Base-by-base conservation (phyloP, 2,797 vertebrate genomes). In the Tauraco hartlaubi region DNA sequence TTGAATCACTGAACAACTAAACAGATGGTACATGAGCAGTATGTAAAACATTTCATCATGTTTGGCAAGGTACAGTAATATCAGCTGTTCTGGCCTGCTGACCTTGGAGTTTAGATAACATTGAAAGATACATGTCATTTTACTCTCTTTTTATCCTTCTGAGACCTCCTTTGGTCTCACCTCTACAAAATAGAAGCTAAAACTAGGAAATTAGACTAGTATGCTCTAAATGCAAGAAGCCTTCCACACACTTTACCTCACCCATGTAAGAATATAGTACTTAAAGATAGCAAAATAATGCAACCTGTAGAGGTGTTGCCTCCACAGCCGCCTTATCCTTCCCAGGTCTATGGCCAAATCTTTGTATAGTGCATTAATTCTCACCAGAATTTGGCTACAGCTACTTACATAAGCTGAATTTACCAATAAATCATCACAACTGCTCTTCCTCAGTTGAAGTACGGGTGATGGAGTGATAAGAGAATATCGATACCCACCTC, bases 31-130 rank as follows among this genome's bases (percentile, higher is more conserved):
- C n/a, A 66, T 49, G 46, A 82, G 6, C 41, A 94, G 85, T 73
- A 78, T 43, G 69, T 69, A 95, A 91, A 96, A 86, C 31, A 92
- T 79, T 92, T 96, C 72, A 93, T 88, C 51, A 85, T 52, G 46
- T 63, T 22, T 15, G 64, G 48, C 59, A 95, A 92, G 81, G 82
- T 91, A 63, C 15, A 67, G 81, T 18, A 43, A 71, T 35, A 91
- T 59, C 94, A 94, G 92, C 89, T 97, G 89, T 54, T 93, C 75
- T 67, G 75, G 89, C 79, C 96, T 94, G 67, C 59, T 94, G 89
- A 97, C 93, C 93, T 96, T 92, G 66, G 54, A 85, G n/a, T 80
- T 69, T 23, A 80, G 43, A 33, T 12, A 93, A 92, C 6, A 44
- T 0, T 62, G 56, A 71, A 72, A 52, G 11, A 64, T 11, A 5